Conservation (phyloP, 2,888 invertebrate genomes). For the Platycheirus albimanus region DNA sequence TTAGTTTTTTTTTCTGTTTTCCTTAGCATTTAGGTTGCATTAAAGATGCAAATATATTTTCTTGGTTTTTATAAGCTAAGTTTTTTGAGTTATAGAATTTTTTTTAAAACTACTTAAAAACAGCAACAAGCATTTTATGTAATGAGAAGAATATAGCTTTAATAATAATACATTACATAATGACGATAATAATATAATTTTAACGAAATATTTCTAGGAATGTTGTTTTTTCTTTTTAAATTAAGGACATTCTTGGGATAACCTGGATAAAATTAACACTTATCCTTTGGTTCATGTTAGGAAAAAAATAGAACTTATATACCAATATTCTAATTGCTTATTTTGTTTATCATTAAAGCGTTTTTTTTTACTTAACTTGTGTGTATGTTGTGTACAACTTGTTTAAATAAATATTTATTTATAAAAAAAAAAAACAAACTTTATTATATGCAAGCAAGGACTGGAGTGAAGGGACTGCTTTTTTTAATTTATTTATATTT, state of each 20-base stretch:
- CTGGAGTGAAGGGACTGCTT: constrained; percentile 49
- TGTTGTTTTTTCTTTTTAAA: constrained; percentile 20
- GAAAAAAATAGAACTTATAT: constrained; percentile 8
- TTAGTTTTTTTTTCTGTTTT: too few species aligned
- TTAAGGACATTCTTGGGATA: constrained; percentile 19
- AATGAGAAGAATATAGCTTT: constrained; percentile 44
- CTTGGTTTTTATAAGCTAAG: constrained; percentile 5
- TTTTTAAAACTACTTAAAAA: constrained; percentile 42
- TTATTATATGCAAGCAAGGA: constrained; percentile 49
- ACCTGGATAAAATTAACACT: too few species aligned
- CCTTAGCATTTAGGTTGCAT: constrained; percentile 10
- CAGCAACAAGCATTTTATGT: constrained; percentile 60
- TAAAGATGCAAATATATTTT: constrained; percentile 10
- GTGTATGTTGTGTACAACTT: constrained; percentile 43
- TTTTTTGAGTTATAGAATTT: constrained; percentile 24
- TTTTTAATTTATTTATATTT: neutral
- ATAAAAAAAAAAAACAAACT: constrained; percentile 11
- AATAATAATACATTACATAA: constrained; percentile 6
- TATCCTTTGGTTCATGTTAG: too few species aligned
- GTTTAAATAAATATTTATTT: constrained; percentile 1
- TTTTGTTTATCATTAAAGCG: neutral
- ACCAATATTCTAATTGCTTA: constrained; percentile 2
- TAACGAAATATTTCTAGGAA: constrained; percentile 34
- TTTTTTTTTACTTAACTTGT: constrained; percentile 21
- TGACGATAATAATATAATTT: constrained; percentile 42